A percentile compares a stretch with the other conserved stretches of the same genome.
Conservation (phyloP, 2,113 vertebrate genomes). For the Pica pica region DNA sequence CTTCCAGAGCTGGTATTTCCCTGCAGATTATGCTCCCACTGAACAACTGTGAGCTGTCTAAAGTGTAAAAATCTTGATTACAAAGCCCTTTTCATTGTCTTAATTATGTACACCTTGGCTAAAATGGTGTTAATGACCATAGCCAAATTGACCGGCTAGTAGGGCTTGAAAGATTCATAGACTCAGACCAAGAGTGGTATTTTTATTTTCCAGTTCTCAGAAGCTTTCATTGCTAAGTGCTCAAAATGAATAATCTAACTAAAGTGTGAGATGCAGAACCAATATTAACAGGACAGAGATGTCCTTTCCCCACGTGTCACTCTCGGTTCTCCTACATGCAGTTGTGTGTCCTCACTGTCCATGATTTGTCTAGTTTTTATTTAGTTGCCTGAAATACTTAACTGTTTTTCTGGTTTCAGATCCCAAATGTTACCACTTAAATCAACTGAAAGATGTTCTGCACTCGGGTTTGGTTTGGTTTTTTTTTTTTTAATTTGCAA, state of each 20-base stretch:
- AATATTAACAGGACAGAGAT: neutral
- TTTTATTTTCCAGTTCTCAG: neutral
- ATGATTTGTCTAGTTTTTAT: neutral
- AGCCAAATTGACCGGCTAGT: neutral
- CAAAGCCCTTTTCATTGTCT: neutral
- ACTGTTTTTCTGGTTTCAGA: neutral
- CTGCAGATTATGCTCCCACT: neutral
- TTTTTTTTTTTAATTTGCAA: neutral
- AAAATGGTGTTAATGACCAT: neutral
- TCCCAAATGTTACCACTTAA: neutral
- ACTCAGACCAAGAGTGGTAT: neutral
- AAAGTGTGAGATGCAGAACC: neutral
- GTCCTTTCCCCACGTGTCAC: neutral
- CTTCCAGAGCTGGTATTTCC: rapidly evolving
- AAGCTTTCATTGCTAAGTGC: neutral
- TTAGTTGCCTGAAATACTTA: neutral
- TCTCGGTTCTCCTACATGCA: rapidly evolving
- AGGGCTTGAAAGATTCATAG: neutral
- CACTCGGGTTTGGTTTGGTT: neutral
- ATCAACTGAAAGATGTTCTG: neutral
- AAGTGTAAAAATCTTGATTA: neutral
- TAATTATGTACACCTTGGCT: neutral
- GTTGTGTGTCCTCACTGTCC: neutral
- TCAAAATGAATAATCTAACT: neutral
- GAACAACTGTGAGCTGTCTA: neutral